Evolutionary conservation across 2,888 invertebrate species (phyloP).

Genomic region (Drosophila robusta): DNA sequence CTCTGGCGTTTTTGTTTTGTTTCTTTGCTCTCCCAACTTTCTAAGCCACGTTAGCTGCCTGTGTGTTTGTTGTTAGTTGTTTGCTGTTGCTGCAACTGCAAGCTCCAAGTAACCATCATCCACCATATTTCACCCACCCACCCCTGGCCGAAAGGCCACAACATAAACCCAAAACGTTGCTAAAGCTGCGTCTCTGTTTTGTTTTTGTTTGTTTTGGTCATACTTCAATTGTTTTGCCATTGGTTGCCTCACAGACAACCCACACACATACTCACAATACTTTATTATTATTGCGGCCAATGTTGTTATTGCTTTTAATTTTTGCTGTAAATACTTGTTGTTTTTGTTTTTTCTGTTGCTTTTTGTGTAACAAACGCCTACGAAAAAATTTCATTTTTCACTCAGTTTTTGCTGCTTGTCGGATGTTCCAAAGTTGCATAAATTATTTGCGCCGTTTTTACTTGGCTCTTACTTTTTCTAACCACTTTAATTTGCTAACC

Average conservation of each 20-base stretch:
- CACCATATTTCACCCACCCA: conserved; percentile 27
- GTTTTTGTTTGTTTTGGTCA: conserved; percentile 60
- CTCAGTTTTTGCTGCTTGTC: conserved; percentile 32
- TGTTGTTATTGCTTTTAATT: conserved; percentile 66
- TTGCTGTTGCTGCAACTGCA: conserved; percentile 31
- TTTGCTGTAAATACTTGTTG: conserved; percentile 69
- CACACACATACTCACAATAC: conserved; percentile 38
- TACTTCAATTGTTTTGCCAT: conserved; percentile 71
- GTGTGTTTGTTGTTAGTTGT: conserved; percentile 11
- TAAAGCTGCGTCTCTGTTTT: conserved; percentile 21
- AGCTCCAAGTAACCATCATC: conserved; percentile 17
- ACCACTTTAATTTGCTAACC: conserved; percentile 44
- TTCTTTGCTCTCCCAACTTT: conserved; percentile 52
- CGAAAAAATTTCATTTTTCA: conserved; percentile 62
- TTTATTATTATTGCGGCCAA: conserved; percentile 30
- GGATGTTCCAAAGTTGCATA: conserved; percentile 69
- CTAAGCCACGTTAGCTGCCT: conserved; percentile 37
- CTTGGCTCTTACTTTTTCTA: conserved; percentile 36
- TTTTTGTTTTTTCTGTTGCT: conserved; percentile 28
- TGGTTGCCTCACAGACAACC: conserved; percentile 61
- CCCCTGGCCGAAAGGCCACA: conserved; percentile 46
- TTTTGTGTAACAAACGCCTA: conserved; percentile 58
- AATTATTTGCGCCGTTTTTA: conserved; percentile 56
- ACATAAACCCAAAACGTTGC: conserved; percentile 28
- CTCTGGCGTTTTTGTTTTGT: conserved; percentile 33